Base-by-base conservation (phyloP, 2,888 invertebrate genomes). In the Platynereis dumerilii region DNA sequence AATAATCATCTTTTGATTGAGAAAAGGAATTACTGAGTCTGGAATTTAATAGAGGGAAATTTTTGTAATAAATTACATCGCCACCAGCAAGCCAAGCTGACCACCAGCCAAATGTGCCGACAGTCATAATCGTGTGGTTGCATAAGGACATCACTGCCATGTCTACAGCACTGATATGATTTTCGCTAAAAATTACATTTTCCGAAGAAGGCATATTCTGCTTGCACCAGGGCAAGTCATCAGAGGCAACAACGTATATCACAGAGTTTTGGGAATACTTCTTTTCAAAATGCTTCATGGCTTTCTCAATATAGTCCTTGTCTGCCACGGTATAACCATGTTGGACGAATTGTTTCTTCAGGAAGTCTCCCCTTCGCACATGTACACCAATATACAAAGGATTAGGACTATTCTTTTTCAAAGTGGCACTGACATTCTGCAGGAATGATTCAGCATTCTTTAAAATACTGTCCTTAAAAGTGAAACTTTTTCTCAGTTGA, bases 121-220 rank as follows among this genome's bases (percentile, higher is more conserved):
- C 48, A 20, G 48, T 48, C 48, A 48, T 48, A 22, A 48, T 48
- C 7, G 48, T 48, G 48, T 48, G 48, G 48, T 48, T 48, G 17
- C 48, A 48, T 7, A 3, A n/a, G 10, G 48, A 48, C 48, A 48
- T 10, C 3, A 48, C 7, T 20, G 48, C 22, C n/a, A 48, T 20
- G 48, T 48, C 48, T n/a, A 20, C 20, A 22, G 17, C 22, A 5
- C 17, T n/a, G 3, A 5, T n/a, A 20, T 22, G n/a, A n/a, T 22
- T 22, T 22, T 48, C 48, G 7, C 20, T 20, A 48, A 48, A 48
- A 20, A 48, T n/a, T 10, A 48, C 17, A 20, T 48, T 48, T 48
- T 22, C n/a, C 7, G n/a, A n/a, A 20, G 48, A 20, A 7, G n/a
- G 3, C 7, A 48, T 10, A 48, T 48, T 48, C n/a, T 48, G 20